These are phyloP conservation scores for Deroplatys truncata DNA, from an alignment of 2,888 invertebrate genomes.

Conservation along the genomic window DNA sequence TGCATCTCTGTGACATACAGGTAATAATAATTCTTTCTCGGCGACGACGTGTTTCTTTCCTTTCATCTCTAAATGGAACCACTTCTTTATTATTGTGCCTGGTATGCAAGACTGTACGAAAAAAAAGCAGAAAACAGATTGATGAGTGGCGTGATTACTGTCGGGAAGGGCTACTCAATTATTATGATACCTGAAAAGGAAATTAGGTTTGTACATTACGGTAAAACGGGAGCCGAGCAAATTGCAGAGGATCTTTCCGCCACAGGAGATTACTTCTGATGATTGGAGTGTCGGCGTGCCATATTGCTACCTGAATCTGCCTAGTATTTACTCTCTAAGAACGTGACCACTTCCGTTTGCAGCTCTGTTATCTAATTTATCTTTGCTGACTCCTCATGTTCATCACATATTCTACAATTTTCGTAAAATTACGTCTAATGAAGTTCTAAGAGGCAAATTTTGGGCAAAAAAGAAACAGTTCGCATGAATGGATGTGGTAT, in stretches of 20 bases:
- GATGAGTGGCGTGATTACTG: neutral
- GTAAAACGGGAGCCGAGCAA: neutral
- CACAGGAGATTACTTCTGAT: neutral
- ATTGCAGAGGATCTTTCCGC: neutral
- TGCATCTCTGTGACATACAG: neutral
- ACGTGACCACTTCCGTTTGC: neutral
- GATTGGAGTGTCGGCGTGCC: neutral
- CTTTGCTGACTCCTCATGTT: neutral
- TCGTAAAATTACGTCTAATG: too few relatives aligned
- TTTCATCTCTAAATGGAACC: neutral
- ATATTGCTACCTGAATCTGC: neutral
- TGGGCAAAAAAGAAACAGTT: too few relatives aligned
- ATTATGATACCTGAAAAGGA: neutral
- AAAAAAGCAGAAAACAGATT: neutral
- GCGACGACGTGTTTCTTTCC: too few relatives aligned
- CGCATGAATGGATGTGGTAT: too few relatives aligned
- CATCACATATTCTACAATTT: too few relatives aligned
- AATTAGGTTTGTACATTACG: slow-evolving; percentile 1
- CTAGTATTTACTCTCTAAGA: neutral
- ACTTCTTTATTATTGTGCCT: neutral
- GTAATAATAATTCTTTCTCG: too few relatives aligned
- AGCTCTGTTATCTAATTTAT: neutral
- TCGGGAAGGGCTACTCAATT: slow-evolving; percentile 1
- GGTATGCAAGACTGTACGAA: neutral
- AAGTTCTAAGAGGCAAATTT: too few relatives aligned